A percentile compares a stretch with the other conserved stretches of the same genome.
Evolutionary conservation across 2,797 vertebrate genomes (phyloP).

Genomic region (Gymnothorax javanicus): DNA sequence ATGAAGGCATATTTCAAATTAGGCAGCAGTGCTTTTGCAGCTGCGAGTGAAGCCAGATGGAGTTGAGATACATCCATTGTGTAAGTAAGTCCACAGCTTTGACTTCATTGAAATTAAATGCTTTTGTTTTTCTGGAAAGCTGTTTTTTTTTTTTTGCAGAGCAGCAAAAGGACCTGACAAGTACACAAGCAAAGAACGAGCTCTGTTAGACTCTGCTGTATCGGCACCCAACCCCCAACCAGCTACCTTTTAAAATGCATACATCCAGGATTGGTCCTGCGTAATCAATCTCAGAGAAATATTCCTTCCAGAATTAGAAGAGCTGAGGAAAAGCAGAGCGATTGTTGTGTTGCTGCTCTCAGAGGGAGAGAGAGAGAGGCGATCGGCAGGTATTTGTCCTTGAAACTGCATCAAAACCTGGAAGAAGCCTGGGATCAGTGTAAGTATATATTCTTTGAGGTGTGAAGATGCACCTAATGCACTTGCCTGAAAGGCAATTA

Average conservation of each 20-base stretch:
- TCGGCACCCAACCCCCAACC: slow-evolving; percentile 55
- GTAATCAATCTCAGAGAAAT: slow-evolving; percentile 74
- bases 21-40: slow-evolving; percentile 61
- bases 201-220: slow-evolving; percentile 72
- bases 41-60: slow-evolving; percentile 32
- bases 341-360: slow-evolving; percentile 71
- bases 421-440: slow-evolving; percentile 92
- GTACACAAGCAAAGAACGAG: slow-evolving; percentile 79
- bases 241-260: slow-evolving; percentile 55
- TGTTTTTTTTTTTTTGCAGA: slow-evolving; percentile 81
- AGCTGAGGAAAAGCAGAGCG: slow-evolving; percentile 41
- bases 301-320: slow-evolving; percentile 68
- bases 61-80: slow-evolving; percentile 36
- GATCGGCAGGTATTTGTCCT: slow-evolving; percentile 79
- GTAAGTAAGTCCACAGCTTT: slow-evolving; percentile 72
- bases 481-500: slow-evolving; percentile 71
- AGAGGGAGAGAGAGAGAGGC: slow-evolving; percentile 49
- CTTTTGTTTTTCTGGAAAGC: slow-evolving; percentile 84
- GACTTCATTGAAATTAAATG: slow-evolving; percentile 83
- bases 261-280: slow-evolving; percentile 80
- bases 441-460: slow-evolving; percentile 90
- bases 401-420: slow-evolving; percentile 98
- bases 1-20: slow-evolving; percentile 68
- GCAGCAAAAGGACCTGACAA: slow-evolving; percentile 79
- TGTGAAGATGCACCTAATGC: slow-evolving; percentile 63